Percentiles rank a stretch among this genome's conserved stretches.
Evolutionary conservation across 2,113 vertebrate genomes (phyloP).

Genomic region (Upupa epops): DNA sequence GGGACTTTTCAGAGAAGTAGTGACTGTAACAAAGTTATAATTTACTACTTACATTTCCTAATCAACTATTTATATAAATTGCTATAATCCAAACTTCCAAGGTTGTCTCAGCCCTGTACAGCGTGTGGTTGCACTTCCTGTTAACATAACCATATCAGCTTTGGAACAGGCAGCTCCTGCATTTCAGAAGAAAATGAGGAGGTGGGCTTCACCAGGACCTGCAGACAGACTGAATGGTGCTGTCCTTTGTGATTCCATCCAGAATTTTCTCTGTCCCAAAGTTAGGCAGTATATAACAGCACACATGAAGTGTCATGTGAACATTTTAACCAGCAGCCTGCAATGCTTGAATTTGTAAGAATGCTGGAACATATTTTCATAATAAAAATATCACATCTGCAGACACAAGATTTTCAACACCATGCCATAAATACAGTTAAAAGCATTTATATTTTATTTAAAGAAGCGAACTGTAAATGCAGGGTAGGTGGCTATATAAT

Average conservation of each 20-base stretch:
- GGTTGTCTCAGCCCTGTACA: not conserved
- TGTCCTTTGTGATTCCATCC: not conserved
- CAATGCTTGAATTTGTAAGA: constrained; percentile 8
- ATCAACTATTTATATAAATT: not conserved
- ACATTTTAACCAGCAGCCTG: not conserved
- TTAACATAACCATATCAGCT: not conserved
- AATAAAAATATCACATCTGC: not conserved
- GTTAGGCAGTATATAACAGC: not conserved
- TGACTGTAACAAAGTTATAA: not conserved
- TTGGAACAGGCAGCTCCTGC: not conserved
- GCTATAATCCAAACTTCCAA: not conserved
- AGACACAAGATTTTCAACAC: not conserved
- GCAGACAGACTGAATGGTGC: not conserved
- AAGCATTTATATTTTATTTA: constrained; percentile 26
- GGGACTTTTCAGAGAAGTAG: not conserved
- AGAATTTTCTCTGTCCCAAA: not conserved
- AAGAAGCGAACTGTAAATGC: not conserved
- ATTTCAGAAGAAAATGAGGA: not conserved
- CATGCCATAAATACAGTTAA: not conserved
- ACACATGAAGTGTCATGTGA: not conserved
- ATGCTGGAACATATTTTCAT: not conserved
- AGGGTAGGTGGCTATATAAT: not conserved
- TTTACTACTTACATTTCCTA: not conserved
- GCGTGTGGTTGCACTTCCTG: not conserved
- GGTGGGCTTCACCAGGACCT: not conserved